Conservation (phyloP, 2,888 invertebrate genomes). For the Criorhina ranunculi region DNA sequence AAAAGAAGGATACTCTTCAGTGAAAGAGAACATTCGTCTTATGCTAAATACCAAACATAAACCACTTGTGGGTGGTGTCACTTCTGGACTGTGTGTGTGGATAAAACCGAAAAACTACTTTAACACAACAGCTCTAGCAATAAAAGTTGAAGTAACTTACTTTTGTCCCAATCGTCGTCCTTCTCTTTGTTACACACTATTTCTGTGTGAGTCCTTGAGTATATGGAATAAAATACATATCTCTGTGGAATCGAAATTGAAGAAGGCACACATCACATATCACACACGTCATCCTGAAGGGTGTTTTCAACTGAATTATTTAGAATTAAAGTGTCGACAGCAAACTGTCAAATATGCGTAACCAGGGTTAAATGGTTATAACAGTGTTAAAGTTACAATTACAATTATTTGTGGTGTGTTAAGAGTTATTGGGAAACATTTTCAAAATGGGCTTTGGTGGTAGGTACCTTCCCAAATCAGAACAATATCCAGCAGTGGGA, state of each 20-base stretch:
- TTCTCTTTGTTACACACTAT: neutral
- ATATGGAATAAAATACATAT: neutral
- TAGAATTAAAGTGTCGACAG: conserved; percentile 32
- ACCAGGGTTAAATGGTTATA: conserved; percentile 31
- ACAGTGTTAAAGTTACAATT: conserved; percentile 16
- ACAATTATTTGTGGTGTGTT: conserved; percentile 15
- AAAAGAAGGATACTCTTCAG: conserved; percentile 44
- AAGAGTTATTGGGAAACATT: neutral
- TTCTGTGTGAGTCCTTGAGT: conserved; percentile 1
- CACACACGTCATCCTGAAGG: conserved; percentile 3
- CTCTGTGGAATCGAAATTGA: neutral
- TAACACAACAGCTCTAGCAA: conserved; percentile 51
- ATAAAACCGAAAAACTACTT: conserved; percentile 62
- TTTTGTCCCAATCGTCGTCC: conserved; percentile 4
- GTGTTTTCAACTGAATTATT: conserved; percentile 35
- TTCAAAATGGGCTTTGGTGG: neutral
- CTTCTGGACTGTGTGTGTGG: conserved; percentile 38
- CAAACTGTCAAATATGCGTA: conserved; percentile 43
- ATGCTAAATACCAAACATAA: conserved; percentile 70
- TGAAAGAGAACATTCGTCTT: conserved; percentile 55
- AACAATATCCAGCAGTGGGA: neutral
- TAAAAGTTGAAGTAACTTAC: conserved; percentile 60
- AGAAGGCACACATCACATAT: conserved; percentile 4
- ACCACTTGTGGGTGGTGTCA: conserved; percentile 33
- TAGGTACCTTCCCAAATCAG: conserved; percentile 2